phyloP scores from a whole-genome alignment of 2,888 invertebrate species.

The Teleogryllus oceanicus region DNA sequence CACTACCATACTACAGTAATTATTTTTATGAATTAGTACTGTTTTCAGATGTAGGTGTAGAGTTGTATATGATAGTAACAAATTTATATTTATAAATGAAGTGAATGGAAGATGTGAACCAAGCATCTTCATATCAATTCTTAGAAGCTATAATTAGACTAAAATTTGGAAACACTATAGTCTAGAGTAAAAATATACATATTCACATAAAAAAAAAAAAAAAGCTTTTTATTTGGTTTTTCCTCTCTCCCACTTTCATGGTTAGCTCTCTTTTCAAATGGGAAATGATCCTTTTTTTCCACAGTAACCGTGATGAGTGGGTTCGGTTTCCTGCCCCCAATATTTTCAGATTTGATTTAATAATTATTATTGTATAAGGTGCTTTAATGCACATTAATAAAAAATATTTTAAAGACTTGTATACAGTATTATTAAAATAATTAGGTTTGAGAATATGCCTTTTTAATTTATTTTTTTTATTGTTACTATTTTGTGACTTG shows the following conservation, averaged over 20 bases:
- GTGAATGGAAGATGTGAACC: neutral
- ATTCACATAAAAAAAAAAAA: constrained; percentile 12
- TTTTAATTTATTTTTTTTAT: too few relatives aligned
- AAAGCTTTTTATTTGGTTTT: neutral
- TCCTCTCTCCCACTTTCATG: neutral
- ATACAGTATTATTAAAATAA: too few relatives aligned
- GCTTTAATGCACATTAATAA: too few relatives aligned
- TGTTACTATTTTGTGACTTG: too few relatives aligned
- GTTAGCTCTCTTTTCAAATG: too few relatives aligned
- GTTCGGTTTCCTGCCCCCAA: too few relatives aligned
- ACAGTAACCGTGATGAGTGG: too few relatives aligned
- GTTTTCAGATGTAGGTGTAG: constrained; percentile 25
- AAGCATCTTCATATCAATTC: constrained; percentile 21
- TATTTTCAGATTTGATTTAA: too few relatives aligned
- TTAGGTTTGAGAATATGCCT: too few relatives aligned
- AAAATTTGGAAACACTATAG: constrained; percentile 19
- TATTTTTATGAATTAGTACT: constrained; percentile 27
- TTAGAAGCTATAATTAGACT: constrained; percentile 21
- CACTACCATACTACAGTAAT: constrained; percentile 24
- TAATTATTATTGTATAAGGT: too few relatives aligned
- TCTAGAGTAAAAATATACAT: constrained; percentile 12
- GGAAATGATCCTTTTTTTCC: too few relatives aligned
- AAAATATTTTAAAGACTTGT: too few relatives aligned
- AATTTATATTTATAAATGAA: constrained; percentile 31
- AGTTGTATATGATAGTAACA: constrained; percentile 29